phyloP scores from a whole-genome alignment of 2,888 invertebrate genomes.

The Acleris literana region DNA sequence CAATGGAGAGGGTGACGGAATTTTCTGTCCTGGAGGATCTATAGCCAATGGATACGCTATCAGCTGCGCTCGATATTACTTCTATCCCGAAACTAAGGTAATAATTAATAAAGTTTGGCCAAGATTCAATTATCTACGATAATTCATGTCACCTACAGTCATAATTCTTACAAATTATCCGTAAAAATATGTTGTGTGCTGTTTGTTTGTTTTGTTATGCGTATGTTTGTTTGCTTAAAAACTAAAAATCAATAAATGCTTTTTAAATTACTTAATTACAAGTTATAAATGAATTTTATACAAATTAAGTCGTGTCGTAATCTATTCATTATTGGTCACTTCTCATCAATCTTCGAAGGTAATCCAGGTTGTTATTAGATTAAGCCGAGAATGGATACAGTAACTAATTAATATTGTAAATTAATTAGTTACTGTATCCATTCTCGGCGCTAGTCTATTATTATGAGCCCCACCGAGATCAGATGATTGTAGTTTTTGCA shows the following conservation, averaged over 20 bases:
- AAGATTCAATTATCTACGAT: too few species aligned
- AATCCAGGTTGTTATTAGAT: constrained; percentile 11
- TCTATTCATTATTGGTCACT: background rate
- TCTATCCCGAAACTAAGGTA: constrained; percentile 90
- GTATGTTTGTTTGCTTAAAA: too few species aligned
- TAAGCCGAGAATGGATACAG: too few species aligned
- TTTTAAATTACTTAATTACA: too few species aligned
- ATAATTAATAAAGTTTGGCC: constrained; percentile 42
- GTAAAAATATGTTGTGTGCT: background rate
- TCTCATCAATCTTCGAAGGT: constrained; percentile 2
- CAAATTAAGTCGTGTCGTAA: background rate
- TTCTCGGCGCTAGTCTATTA: constrained; percentile 35
- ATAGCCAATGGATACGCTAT: constrained; percentile 96
- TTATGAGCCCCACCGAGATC: constrained; percentile 32
- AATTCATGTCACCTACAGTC: too few species aligned
- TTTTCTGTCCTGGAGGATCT: constrained; percentile 95
- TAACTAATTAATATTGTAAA: too few species aligned
- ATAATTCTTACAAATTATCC: too few species aligned
- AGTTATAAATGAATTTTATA: too few species aligned
- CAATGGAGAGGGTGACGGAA: constrained; percentile 90
- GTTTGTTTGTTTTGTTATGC: background rate
- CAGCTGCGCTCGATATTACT: constrained; percentile 90
- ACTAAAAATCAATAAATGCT: too few species aligned
- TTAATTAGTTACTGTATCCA: constrained; percentile 11
- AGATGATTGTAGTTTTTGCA: constrained; percentile 44